These are phyloP conservation scores for Mastigias papua DNA, from an alignment of 30 jellyfish, hydroid and myxozoan species.

Conservation along the genomic window DNA sequence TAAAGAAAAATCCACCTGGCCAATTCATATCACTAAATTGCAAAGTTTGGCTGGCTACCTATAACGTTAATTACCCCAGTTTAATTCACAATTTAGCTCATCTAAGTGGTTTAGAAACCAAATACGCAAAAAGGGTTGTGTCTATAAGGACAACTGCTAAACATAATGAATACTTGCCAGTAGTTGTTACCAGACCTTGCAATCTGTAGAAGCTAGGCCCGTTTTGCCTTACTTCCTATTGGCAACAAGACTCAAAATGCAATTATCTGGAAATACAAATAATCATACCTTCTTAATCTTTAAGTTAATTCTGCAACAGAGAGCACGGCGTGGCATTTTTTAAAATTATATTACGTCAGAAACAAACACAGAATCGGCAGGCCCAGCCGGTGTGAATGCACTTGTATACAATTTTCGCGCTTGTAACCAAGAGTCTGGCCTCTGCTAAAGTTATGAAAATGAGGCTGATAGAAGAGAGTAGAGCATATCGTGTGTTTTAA, in stretches of 20 bases:
- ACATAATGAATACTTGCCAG: background rate
- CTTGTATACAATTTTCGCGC: constrained; percentile 1
- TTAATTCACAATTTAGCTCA: background rate
- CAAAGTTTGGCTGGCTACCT: too few species aligned
- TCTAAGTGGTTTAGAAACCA: background rate
- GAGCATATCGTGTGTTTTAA: background rate
- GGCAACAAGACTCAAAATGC: background rate
- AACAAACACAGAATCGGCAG: background rate
- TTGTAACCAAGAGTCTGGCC: background rate
- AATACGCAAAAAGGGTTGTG: too few species aligned
- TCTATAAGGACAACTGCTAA: too few species aligned
- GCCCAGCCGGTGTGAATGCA: too few species aligned
- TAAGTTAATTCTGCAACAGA: background rate
- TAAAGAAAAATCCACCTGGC: too few species aligned
- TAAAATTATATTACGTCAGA: background rate
- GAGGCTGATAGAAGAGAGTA: background rate
- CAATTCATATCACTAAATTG: too few species aligned
- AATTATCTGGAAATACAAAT: background rate
- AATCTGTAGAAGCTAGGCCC: background rate
- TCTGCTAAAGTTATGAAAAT: background rate
- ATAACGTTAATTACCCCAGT: too few species aligned
- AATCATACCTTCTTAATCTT: background rate
- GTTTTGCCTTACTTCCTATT: background rate
- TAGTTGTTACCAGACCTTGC: background rate
- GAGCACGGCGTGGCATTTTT: constrained; percentile 18